Conservation (phyloP, 2,888 invertebrate genomes). For the Nemapogon koenigi region DNA sequence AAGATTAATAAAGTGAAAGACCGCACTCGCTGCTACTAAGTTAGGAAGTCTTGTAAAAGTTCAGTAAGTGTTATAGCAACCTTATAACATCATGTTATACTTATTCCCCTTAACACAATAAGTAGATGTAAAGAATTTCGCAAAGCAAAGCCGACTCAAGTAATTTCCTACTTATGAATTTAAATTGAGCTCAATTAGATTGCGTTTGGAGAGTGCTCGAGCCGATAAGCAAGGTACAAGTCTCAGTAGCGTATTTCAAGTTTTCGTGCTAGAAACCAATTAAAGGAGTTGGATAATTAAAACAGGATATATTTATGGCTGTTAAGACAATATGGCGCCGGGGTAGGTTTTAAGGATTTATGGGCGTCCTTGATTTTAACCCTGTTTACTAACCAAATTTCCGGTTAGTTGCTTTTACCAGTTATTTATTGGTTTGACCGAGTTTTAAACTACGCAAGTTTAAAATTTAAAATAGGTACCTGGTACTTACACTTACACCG, state of each 20-base stretch:
- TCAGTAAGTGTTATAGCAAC: no score
- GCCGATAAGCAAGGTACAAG: constrained; percentile 7
- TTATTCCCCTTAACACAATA: no score
- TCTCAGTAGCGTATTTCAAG: constrained; percentile 2
- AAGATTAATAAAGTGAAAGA: no score
- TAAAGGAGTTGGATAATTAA: constrained; percentile 50
- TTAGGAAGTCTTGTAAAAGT: no score
- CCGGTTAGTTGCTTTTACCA: constrained; percentile 10
- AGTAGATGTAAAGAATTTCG: constrained; percentile 1
- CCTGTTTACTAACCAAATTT: constrained; percentile 31
- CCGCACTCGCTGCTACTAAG: no score
- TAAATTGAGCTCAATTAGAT: constrained; percentile 21
- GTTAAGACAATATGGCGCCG: constrained; percentile 49
- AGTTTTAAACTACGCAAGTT: no score
- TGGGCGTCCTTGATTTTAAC: constrained; percentile 50
- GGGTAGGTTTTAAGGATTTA: constrained; percentile 42
- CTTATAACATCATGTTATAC: no score
- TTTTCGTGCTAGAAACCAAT: constrained; percentile 45
- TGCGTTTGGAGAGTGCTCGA: constrained; percentile 3
- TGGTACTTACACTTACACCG: background rate
- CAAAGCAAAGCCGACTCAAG: constrained; percentile 4
- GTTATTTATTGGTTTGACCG: constrained; percentile 15
- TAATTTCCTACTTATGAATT: constrained; percentile 19
- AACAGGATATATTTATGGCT: constrained; percentile 54
- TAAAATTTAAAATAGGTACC: no score